Conservation (phyloP, 2,888 invertebrate species). For the Nebria salina region DNA sequence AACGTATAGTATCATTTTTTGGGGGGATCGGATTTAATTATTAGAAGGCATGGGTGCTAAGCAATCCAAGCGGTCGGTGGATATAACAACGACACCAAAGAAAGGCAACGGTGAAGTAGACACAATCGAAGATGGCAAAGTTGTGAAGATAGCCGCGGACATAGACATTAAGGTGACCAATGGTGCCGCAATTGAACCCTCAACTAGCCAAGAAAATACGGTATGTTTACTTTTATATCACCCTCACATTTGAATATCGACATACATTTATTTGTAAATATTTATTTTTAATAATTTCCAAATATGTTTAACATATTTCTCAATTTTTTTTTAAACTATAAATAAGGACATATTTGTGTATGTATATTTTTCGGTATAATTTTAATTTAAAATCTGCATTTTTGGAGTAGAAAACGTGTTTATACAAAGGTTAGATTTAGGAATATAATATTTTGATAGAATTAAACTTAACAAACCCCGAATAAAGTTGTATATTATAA, state of each 20-base stretch:
- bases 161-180: constrained; percentile 78
- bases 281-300: too few relatives aligned
- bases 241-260: too few relatives aligned
- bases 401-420: too few relatives aligned
- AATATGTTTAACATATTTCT: too few relatives aligned
- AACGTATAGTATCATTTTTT: constrained; percentile 1
- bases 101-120: constrained; percentile 65
- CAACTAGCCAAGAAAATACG: constrained; percentile 29
- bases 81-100: constrained; percentile 79
- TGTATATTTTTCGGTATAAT: too few relatives aligned
- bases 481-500: not conserved
- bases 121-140: constrained; percentile 69
- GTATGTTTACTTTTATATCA: not conserved
- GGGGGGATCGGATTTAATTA: constrained; percentile 1
- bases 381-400: too few relatives aligned
- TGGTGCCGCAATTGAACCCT: constrained; percentile 70
- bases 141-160: constrained; percentile 78
- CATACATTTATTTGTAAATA: too few relatives aligned
- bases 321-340: too few relatives aligned
- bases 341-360: too few relatives aligned
- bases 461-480: not conserved
- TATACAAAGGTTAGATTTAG: not conserved
- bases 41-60: constrained; percentile 76
- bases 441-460: not conserved
- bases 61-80: constrained; percentile 89